A percentile compares a stretch with the other conserved stretches of the same genome.
Evolutionary conservation across 2,113 vertebrate genomes (phyloP).

Genomic region (Motacilla alba): DNA sequence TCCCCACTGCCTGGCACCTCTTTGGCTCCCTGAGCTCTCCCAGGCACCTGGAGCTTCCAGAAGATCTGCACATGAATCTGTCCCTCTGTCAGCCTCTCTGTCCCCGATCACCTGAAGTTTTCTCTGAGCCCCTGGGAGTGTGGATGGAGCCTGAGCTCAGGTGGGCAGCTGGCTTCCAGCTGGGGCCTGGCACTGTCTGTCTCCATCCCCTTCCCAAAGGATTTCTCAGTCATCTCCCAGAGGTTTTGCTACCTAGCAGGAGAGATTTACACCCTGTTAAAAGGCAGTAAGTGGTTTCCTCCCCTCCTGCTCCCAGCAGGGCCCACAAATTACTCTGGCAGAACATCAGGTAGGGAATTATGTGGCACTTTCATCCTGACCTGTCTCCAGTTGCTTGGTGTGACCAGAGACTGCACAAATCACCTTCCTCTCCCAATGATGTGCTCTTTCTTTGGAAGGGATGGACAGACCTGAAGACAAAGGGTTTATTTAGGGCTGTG

Average conservation of each 20-base stretch:
- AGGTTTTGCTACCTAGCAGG: background rate
- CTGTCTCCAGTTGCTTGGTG: background rate
- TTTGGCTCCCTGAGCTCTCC: background rate
- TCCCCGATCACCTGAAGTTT: background rate
- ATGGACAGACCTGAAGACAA: background rate
- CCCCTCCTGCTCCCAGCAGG: background rate
- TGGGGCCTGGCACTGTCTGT: background rate
- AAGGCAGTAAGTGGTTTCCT: background rate
- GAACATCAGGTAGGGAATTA: slow-evolving; percentile 37
- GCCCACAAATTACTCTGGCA: slow-evolving; percentile 1
- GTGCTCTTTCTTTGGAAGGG: background rate
- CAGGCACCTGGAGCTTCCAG: background rate
- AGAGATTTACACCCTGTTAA: slow-evolving; percentile 31
- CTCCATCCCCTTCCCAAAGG: background rate
- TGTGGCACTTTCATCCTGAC: background rate
- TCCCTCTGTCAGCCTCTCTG: background rate
- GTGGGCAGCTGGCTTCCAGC: background rate
- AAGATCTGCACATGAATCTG: background rate
- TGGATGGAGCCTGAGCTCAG: background rate
- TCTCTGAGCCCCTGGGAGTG: background rate
- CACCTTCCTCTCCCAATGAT: background rate
- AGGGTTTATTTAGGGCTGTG: background rate
- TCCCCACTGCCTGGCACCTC: background rate
- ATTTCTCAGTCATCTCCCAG: background rate
- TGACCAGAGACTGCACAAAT: background rate